Base-by-base conservation (phyloP, 2,113 vertebrate genomes). In the Phalacrocorax carbo region DNA sequence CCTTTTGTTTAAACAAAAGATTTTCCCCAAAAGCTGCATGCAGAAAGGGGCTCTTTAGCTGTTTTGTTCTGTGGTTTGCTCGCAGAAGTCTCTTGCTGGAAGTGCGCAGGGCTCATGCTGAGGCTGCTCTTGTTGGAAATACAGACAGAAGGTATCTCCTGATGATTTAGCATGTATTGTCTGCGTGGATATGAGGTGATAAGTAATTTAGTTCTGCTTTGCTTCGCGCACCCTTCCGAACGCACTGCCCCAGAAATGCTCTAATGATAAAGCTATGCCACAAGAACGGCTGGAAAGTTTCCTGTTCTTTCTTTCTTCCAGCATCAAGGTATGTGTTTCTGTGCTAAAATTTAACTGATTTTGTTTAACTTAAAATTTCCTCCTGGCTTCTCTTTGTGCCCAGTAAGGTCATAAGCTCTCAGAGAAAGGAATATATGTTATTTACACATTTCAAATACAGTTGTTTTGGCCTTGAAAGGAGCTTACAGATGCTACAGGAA, bases 1-100 rank as follows among this genome's bases (percentile, higher is more conserved):
- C 72, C 91, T 90, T 94, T 91, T 93, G 79, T 96, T 97, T 93
- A 94, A 94, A 96, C 78, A 90, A 94, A 96, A 96, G 49, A 54
- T 40, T 87, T 95, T 88, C 76, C 94, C 83, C 61, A 80, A 94
- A 96, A 96, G 77, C 72, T 75, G 19, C 61, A 62, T 32, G 36
- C 49, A 96, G 72, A 90, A 81, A 81, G 38, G 32, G n/a, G 9
- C 51, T 86, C 89, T 85, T 61, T 2, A 40, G 66, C 29, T 38
- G 34, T 52, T 88, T 88, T 80, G 36, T 88, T 93, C 69, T 38
- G 62, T 17, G n/a, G 49, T 77, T 93, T 92, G 66, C 73, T 46
- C 2, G 0, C 49, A 81, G 57, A 84, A 93, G 46, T 42, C 79
- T 92, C 80, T 64, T 30, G 51, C 49, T 82, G 82, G 65, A 95